phyloP scores from a whole-genome alignment of 2,797 vertebrate species.

The Malacoraja senta region DNA sequence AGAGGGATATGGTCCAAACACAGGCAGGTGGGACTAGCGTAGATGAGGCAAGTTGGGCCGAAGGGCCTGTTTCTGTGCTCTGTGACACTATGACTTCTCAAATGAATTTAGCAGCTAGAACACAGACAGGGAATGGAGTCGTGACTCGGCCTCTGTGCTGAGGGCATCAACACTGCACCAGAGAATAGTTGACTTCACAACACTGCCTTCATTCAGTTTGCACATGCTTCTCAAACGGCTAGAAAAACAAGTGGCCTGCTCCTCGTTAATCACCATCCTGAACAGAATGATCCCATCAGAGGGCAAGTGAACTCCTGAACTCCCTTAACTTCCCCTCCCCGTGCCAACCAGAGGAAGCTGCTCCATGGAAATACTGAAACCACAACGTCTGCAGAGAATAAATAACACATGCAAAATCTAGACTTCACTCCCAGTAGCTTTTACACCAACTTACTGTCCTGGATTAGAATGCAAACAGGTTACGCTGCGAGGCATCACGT shows the following conservation, averaged over 20 bases:
- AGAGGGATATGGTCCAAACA: too few relatives aligned
- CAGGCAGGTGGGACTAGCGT: too few relatives aligned
- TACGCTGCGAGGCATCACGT: neutral
- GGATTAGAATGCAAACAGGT: neutral
- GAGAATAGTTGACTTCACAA: neutral
- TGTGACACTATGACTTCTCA: neutral
- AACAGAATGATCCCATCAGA: slow-evolving; percentile 21
- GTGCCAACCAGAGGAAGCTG: slow-evolving; percentile 53
- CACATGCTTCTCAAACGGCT: neutral
- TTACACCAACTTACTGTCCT: slow-evolving; percentile 54
- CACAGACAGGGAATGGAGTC: neutral
- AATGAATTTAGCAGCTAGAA: neutral
- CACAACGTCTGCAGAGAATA: slow-evolving; percentile 50
- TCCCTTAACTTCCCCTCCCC: slow-evolving; percentile 52
- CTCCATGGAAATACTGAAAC: slow-evolving; percentile 57
- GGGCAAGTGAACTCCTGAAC: slow-evolving; percentile 44
- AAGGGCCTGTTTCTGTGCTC: too few relatives aligned
- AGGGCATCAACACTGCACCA: neutral
- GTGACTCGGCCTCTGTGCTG: neutral
- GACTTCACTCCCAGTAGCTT: slow-evolving; percentile 55
- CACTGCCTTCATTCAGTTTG: neutral
- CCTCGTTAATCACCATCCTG: slow-evolving; percentile 33
- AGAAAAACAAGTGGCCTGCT: slow-evolving; percentile 30
- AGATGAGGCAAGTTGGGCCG: too few relatives aligned
- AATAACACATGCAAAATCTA: slow-evolving; percentile 56